Evolutionary conservation across 2,888 invertebrate genomes (phyloP).

Genomic region (Brachyptera risi): DNA sequence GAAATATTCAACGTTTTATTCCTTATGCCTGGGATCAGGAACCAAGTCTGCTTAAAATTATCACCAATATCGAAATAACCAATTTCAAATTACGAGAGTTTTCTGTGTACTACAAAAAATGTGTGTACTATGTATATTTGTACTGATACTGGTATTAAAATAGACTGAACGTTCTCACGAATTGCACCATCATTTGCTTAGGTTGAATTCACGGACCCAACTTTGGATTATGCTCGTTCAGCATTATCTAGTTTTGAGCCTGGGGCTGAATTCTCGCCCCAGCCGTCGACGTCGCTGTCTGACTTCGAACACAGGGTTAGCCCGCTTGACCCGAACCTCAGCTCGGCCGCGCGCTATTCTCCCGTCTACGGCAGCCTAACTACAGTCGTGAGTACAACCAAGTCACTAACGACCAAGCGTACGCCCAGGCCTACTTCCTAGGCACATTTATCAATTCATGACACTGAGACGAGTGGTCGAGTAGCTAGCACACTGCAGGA

Average conservation of each 20-base stretch:
- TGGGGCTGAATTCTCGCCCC: conserved; percentile 30
- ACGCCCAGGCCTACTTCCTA: too few species aligned
- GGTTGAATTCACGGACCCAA: conserved; percentile 31
- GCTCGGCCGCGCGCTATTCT: conserved; percentile 58
- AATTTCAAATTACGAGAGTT: too few species aligned
- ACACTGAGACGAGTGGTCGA: too few species aligned
- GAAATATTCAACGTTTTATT: too few species aligned
- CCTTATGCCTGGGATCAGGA: too few species aligned
- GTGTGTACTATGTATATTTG: too few species aligned
- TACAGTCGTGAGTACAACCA: conserved; percentile 5
- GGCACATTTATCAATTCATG: too few species aligned
- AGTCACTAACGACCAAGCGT: too few species aligned
- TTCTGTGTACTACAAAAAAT: too few species aligned
- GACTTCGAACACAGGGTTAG: conserved; percentile 32
- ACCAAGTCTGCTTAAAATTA: too few species aligned
- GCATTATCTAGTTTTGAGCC: conserved; percentile 28
- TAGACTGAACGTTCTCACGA: not conserved
- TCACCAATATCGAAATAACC: too few species aligned
- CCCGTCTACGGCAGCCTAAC: conserved; percentile 46
- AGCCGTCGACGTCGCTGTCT: conserved; percentile 28
- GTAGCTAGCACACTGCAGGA: too few species aligned
- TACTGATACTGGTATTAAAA: not conserved
- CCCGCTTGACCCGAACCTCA: conserved; percentile 45
- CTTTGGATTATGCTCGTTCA: conserved; percentile 23
- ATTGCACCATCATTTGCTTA: not conserved